phyloP scores from a whole-genome alignment of 2,888 invertebrate genomes.

The Apeira syringaria region DNA sequence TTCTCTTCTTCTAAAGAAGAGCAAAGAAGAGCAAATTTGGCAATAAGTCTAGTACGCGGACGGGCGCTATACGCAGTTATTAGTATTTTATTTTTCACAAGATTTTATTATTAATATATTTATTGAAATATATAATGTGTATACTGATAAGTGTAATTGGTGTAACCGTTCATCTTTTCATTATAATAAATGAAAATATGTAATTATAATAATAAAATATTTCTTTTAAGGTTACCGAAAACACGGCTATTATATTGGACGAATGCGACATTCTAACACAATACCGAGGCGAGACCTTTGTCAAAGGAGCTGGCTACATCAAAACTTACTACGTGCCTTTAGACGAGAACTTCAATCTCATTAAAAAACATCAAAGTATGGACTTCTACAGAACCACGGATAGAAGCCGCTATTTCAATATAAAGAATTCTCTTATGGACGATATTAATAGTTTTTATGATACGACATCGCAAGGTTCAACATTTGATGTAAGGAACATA shows the following conservation, averaged over 20 bases:
- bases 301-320: constrained; percentile 88
- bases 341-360: constrained; percentile 83
- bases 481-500: constrained; percentile 41
- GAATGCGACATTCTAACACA: constrained; percentile 87
- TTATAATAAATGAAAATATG: no score
- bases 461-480: constrained; percentile 38
- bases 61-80: no score
- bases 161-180: no score
- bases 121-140: no score
- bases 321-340: constrained; percentile 89
- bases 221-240: constrained; percentile 84
- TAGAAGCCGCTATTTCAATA: constrained; percentile 47
- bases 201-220: no score
- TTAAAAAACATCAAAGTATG: constrained; percentile 61
- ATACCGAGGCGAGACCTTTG: constrained; percentile 87
- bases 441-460: constrained; percentile 30
- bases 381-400: constrained; percentile 53
- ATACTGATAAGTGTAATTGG: no score
- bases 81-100: no score
- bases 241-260: constrained; percentile 87
- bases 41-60: no score
- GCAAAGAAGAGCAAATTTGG: no score
- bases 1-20: no score
- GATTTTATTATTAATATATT: no score
- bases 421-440: constrained; percentile 44